Conservation (phyloP, 2,797 vertebrate species). For the Ambastaia sidthimunki region DNA sequence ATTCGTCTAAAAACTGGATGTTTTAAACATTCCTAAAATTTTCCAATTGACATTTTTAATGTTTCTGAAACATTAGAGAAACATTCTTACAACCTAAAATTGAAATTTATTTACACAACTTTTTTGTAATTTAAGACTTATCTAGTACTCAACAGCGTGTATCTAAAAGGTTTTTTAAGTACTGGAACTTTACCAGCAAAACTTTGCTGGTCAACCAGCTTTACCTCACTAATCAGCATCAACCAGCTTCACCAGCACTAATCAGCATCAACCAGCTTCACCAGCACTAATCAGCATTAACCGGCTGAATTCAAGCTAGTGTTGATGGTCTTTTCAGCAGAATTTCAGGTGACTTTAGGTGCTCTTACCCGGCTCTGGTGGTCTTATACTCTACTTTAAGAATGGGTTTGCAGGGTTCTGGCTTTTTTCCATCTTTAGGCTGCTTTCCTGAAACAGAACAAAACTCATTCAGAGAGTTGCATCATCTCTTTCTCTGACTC, state of each 20-base stretch:
- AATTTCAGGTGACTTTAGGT: neutral
- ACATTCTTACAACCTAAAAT: no score
- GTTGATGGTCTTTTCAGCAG: neutral
- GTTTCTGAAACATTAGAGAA: no score
- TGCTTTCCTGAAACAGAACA: conserved; percentile 91
- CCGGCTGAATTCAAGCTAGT: neutral
- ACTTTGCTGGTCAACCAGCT: neutral
- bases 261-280: neutral
- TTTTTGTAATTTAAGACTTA: no score
- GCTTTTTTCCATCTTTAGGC: conserved; percentile 98
- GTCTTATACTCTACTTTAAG: conserved; percentile 99
- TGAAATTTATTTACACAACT: no score
- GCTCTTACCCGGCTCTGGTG: conserved; percentile 90
- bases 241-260: neutral
- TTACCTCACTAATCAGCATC: neutral
- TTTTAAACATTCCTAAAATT: no score
- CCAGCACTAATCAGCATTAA: neutral
- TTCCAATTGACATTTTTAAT: no score
- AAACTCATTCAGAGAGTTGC: conserved; percentile 22
- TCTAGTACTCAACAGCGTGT: no score
- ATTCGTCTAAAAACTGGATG: no score
- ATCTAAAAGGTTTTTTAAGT: no score
- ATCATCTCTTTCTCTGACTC: neutral
- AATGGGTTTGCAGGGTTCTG: conserved; percentile 98
- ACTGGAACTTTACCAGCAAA: no score